Percentiles rank a stretch among this genome's conserved stretches.
These are phyloP conservation scores for Harpalus rubripes DNA, from an alignment of 2,888 invertebrate species.

Conservation along the genomic window DNA sequence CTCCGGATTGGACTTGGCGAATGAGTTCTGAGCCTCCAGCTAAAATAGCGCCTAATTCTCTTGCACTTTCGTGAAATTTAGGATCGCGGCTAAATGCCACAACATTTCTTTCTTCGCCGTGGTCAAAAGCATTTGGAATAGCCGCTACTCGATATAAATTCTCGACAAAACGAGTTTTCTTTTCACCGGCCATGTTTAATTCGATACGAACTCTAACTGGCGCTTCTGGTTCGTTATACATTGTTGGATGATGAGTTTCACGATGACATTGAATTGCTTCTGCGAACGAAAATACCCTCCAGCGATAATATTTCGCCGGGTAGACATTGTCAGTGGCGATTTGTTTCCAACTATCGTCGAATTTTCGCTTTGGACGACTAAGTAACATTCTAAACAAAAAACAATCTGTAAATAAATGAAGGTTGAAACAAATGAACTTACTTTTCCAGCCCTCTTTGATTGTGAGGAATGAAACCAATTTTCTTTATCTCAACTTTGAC, in stretches of 20 bases:
- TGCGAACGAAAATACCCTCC: conserved; percentile 83
- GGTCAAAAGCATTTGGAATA: conserved; percentile 85
- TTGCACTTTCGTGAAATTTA: conserved; percentile 81
- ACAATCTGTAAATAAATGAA: conserved; percentile 23
- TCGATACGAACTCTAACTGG: conserved; percentile 86
- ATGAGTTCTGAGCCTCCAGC: conserved; percentile 88
- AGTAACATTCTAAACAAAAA: conserved; percentile 75
- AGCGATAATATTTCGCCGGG: conserved; percentile 79
- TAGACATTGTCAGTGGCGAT: conserved; percentile 84
- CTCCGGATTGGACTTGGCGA: conserved; percentile 88
- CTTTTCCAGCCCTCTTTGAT: conserved; percentile 81
- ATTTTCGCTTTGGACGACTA: conserved; percentile 78
- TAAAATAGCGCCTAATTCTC: conserved; percentile 85
- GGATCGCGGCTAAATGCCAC: conserved; percentile 87
- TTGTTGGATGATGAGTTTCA: conserved; percentile 90
- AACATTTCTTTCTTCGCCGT: conserved; percentile 84
- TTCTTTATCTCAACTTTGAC: conserved; percentile 88
- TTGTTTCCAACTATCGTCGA: conserved; percentile 81
- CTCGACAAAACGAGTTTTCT: conserved; percentile 85
- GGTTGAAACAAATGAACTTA: conserved; percentile 72
- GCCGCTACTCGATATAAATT: conserved; percentile 84
- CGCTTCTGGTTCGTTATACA: conserved; percentile 88
- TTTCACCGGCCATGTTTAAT: conserved; percentile 88
- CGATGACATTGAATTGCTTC: conserved; percentile 89
- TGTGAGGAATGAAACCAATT: conserved; percentile 87